Evolutionary conservation across 2,888 invertebrate genomes (phyloP).

Genomic region (Eupeodes latifasciatus): DNA sequence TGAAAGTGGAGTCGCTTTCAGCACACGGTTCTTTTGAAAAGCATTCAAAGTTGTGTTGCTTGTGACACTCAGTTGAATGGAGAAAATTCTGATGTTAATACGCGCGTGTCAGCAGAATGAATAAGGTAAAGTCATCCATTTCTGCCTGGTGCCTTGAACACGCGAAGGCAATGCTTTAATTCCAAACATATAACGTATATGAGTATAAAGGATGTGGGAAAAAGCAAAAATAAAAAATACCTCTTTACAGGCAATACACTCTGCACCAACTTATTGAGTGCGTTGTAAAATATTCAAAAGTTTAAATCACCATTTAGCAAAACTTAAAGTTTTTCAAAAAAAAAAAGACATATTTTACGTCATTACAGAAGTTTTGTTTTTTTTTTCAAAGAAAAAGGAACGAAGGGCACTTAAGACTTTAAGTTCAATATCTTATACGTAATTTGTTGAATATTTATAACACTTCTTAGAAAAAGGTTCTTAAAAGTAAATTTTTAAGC

Average conservation of each 20-base stretch:
- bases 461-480: no score
- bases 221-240: neutral
- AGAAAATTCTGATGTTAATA: conserved; percentile 31
- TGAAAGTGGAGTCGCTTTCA: conserved; percentile 13
- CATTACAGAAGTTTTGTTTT: no score
- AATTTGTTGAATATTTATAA: no score
- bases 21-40: conserved; percentile 22
- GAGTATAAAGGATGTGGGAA: neutral
- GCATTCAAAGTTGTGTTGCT: conserved; percentile 31
- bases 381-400: no score
- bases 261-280: neutral
- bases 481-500: no score
- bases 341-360: no score
- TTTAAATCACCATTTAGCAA: neutral
- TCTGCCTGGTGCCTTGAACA: neutral
- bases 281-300: no score
- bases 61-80: conserved; percentile 41
- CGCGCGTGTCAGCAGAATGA: conserved; percentile 14
- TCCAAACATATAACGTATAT: neutral
- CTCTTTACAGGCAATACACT: neutral
- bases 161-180: neutral
- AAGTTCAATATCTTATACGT: no score
- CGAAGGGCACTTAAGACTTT: no score
- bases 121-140: conserved; percentile 24
- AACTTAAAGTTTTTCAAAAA: no score